Conservation (phyloP, 2,888 invertebrate species). For the Tolmerus cingulatus region DNA sequence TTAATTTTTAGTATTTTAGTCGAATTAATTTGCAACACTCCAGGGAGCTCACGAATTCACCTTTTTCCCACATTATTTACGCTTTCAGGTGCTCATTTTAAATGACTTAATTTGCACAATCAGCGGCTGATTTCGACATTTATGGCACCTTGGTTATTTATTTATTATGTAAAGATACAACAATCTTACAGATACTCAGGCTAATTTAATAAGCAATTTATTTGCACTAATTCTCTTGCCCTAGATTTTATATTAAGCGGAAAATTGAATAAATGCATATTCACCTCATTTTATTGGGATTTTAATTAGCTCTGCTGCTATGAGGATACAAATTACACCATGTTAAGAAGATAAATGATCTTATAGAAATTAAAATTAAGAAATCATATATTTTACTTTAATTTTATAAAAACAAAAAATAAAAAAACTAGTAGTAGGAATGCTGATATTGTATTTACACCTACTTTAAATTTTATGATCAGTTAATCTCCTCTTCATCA, state of each 20-base stretch:
- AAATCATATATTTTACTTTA: no score
- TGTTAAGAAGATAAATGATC: no score
- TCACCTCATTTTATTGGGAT: neutral
- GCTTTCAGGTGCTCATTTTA: neutral
- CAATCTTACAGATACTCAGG: neutral
- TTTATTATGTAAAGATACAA: neutral
- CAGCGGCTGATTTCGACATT: neutral
- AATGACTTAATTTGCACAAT: neutral
- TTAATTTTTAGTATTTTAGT: neutral
- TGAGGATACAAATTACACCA: no score
- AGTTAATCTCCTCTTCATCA: no score
- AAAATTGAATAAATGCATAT: neutral
- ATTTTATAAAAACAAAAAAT: no score
- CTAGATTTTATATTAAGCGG: neutral
- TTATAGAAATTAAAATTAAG: no score
- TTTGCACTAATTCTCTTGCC: neutral
- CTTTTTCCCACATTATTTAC: neutral
- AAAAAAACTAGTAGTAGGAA: no score
- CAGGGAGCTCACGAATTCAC: neutral
- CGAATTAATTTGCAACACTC: neutral
- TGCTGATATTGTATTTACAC: no score
- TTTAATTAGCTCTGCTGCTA: neutral
- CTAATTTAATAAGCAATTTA: neutral
- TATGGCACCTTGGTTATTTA: neutral
- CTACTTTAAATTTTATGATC: no score